These are phyloP conservation scores for Drosophila anomelani DNA, from an alignment of 2,888 invertebrate species.

Conservation along the genomic window DNA sequence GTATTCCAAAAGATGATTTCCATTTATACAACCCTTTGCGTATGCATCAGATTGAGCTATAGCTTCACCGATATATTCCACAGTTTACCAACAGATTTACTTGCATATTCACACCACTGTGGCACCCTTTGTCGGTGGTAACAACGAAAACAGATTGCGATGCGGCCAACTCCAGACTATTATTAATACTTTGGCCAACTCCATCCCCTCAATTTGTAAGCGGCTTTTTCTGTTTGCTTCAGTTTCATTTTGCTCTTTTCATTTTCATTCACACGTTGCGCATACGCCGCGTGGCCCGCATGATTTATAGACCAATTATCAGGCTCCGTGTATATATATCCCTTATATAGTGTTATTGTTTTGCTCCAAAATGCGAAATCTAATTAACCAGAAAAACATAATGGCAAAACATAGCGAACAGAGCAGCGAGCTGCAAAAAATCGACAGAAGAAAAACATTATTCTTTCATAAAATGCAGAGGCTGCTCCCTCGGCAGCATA, in stretches of 20 bases:
- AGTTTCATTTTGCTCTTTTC: background rate
- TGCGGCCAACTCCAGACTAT: constrained; percentile 23
- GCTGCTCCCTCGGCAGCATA: constrained; percentile 4
- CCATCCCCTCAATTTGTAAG: constrained; percentile 16
- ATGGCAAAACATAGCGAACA: constrained; percentile 8
- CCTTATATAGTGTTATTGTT: constrained; percentile 14
- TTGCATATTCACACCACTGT: too few species aligned
- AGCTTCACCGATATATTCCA: too few species aligned
- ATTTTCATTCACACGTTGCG: constrained; percentile 31
- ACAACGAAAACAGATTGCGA: constrained; percentile 36
- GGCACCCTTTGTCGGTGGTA: constrained; percentile 4
- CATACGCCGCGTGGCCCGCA: constrained; percentile 28
- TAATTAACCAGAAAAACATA: constrained; percentile 42
- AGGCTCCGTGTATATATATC: background rate
- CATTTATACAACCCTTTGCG: too few species aligned
- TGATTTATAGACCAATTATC: constrained; percentile 48
- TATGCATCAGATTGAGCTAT: too few species aligned
- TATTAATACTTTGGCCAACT: constrained; percentile 24
- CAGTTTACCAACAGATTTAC: too few species aligned
- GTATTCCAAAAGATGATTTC: too few species aligned
- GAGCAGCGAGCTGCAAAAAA: constrained; percentile 1
- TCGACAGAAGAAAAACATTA: constrained; percentile 2
- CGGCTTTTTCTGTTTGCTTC: constrained; percentile 12
- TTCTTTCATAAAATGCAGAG: constrained; percentile 20
- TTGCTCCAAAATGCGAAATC: constrained; percentile 26